A percentile compares a stretch with the other conserved stretches of the same genome.
These are phyloP conservation scores for Nysson spinosus DNA, from an alignment of 2,888 invertebrate genomes.

Conservation along the genomic window DNA sequence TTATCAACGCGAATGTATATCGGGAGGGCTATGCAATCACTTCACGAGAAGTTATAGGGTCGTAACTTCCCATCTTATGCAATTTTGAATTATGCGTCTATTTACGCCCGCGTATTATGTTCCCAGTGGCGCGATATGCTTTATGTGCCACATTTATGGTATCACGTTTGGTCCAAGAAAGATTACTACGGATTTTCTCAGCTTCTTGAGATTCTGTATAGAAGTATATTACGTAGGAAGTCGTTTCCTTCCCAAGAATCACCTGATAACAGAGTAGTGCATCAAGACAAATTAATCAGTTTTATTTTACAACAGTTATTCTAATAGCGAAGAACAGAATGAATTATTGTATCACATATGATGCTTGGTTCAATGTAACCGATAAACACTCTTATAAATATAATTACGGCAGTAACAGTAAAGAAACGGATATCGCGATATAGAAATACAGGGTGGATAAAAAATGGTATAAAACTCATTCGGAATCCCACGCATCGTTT, in stretches of 20 bases:
- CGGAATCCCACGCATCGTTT: slow-evolving; percentile 5
- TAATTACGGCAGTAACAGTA: slow-evolving; percentile 4
- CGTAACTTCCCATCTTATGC: slow-evolving; percentile 44
- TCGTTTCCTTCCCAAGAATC: background rate
- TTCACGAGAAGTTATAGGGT: slow-evolving; percentile 29
- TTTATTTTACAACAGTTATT: no score
- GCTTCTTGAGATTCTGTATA: slow-evolving; percentile 18
- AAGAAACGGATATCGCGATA: background rate
- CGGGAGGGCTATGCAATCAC: slow-evolving; percentile 48
- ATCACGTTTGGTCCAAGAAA: slow-evolving; percentile 43
- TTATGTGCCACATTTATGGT: slow-evolving; percentile 45
- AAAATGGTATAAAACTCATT: background rate
- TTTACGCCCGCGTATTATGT: slow-evolving; percentile 48
- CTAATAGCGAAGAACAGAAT: slow-evolving; percentile 4
- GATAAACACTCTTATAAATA: no score
- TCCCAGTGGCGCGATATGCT: slow-evolving; percentile 33
- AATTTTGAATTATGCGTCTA: slow-evolving; percentile 52
- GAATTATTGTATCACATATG: no score
- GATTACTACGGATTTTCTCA: slow-evolving; percentile 34
- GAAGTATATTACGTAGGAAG: background rate
- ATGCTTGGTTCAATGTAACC: no score
- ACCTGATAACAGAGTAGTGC: slow-evolving; percentile 11
- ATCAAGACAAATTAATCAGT: no score
- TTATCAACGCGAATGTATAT: slow-evolving; percentile 11
- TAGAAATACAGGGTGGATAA: background rate